phyloP scores from a whole-genome alignment of 2,888 invertebrate genomes.

The Harmothoe impar region DNA sequence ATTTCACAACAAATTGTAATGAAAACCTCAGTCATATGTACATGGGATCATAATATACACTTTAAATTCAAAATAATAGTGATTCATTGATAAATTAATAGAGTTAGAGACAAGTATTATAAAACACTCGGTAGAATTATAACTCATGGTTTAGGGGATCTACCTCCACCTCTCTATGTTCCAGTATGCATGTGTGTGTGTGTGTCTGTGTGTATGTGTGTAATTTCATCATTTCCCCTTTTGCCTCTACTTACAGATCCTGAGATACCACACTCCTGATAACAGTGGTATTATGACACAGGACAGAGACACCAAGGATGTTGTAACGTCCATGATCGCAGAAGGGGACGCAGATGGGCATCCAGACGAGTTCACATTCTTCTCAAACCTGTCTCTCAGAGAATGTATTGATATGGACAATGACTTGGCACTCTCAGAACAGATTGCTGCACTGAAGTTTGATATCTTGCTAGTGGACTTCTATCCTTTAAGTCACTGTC shows the following conservation, averaged over 20 bases:
- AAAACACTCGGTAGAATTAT: no score
- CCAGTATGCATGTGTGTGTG: no score
- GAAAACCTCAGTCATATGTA: no score
- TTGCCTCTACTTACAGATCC: neutral
- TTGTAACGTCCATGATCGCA: neutral
- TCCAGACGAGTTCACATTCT: neutral
- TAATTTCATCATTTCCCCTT: no score
- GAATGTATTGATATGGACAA: constrained; percentile 52
- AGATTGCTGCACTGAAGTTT: constrained; percentile 41
- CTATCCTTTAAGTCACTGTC: neutral
- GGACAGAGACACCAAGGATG: neutral
- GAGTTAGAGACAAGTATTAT: no score
- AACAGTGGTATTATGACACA: neutral
- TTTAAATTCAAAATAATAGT: no score
- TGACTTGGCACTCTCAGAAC: neutral
- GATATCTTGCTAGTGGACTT: constrained; percentile 48
- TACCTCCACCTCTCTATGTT: no score
- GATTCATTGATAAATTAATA: no score
- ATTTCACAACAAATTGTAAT: no score
- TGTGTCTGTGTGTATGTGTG: no score
- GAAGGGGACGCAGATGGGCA: neutral
- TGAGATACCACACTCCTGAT: neutral
- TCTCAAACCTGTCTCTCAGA: neutral
- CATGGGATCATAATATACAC: no score
- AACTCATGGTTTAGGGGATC: no score